Base-by-base conservation (phyloP, 1,140 invertebrate genomes). In the Pachypsylla venusta region DNA sequence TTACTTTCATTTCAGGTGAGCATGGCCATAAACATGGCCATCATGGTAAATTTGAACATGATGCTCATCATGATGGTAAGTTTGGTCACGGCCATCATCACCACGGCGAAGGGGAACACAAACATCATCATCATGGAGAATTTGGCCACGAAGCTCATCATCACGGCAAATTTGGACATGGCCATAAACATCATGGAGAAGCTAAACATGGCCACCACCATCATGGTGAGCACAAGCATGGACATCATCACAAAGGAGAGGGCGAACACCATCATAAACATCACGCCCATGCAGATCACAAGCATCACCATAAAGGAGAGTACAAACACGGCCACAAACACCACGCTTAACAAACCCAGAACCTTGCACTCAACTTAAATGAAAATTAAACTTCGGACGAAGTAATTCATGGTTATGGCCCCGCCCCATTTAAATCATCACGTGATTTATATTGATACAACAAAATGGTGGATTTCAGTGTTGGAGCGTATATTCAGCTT, bases 201-300 rank as follows among this genome's bases (percentile, higher is more conserved):
- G 42, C 42, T 22, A 48, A 48, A 19, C 42, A 48, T n/a, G 42
- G 42, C 42, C 42, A 48, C n/a, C 42, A 48, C n/a, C 42, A 48
- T n/a, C 42, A 48, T n/a, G 42, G 42, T 10, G 42, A 48, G 22
- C 42, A 48, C 40, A 60, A 16, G 0, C 62, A 63, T 16, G 55
- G 55, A 14, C 62, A 63, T 25, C 27, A 59, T 3, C 62, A 63
- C 40, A 48, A 60, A 0, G 62, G 62, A 1, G 25, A 55, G 4
- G 60, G 56, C 28, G 59, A 60, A 24, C 62, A 63, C 24, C 56
- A 57, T 39, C 62, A 63, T 54, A 7, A 58, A 0, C 62, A 63
- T 53, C 53, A 57, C 30, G 62, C 56, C 1, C 25, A 16, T 3
- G 53, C 54, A 3, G 59, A 19, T 12, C 62, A 63, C 54, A 42